These are phyloP conservation scores for Coccyzus lansbergi DNA, from an alignment of 2,797 vertebrate genomes.

Conservation along the genomic window DNA sequence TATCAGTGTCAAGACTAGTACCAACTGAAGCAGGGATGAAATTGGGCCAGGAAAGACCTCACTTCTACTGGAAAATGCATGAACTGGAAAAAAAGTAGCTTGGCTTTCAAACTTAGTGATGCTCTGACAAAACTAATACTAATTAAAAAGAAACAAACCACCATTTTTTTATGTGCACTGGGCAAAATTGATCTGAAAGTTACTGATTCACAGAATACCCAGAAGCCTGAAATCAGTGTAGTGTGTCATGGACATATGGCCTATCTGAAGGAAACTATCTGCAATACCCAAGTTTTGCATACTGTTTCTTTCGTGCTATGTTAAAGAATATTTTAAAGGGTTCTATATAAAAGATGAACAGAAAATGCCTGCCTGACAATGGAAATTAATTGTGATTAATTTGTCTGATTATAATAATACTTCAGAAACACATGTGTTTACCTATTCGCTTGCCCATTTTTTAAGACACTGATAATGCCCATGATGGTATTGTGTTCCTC, in stretches of 20 bases:
- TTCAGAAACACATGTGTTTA: neutral
- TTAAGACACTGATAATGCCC: neutral
- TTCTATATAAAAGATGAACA: neutral
- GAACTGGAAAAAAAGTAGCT: neutral
- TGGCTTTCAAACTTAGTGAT: constrained; percentile 9
- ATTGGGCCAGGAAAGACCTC: neutral
- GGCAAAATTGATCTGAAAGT: constrained; percentile 13
- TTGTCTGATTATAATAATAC: neutral
- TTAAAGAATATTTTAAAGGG: neutral
- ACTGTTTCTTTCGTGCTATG: neutral
- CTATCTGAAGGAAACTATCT: neutral
- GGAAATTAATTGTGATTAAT: neutral
- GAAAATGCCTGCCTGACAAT: neutral
- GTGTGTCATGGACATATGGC: neutral
- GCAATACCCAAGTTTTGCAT: neutral
- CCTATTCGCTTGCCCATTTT: neutral
- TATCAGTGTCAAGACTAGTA: neutral
- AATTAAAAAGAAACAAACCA: constrained; percentile 40
- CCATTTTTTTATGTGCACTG: constrained; percentile 7
- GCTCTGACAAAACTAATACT: neutral
- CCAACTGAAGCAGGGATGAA: neutral
- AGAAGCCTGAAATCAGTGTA: neutral
- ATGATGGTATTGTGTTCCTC: neutral
- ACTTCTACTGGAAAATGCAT: constrained; percentile 3
- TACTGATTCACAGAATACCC: neutral